A percentile compares a stretch with the other conserved stretches of the same genome.
phyloP scores from a whole-genome alignment of 1,140 invertebrate genomes.

The Cherax quadricarinatus region DNA sequence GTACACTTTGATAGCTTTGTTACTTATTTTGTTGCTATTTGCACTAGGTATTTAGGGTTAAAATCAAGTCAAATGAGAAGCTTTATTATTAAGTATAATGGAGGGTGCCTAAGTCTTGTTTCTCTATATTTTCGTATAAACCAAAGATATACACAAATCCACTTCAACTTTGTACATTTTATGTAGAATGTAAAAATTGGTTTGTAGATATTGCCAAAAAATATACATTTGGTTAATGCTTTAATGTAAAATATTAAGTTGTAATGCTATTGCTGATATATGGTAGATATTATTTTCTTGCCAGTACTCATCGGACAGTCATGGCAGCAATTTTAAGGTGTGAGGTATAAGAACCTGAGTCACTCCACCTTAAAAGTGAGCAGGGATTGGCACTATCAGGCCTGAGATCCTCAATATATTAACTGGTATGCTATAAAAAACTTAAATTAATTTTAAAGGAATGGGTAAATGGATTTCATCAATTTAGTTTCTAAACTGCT shows the following conservation, averaged over 20 bases:
- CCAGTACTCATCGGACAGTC: constrained; percentile 60
- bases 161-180: constrained; percentile 66
- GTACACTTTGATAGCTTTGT: constrained; percentile 69
- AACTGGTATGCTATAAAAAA: neutral
- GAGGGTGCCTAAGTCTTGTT: constrained; percentile 66
- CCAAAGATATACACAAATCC: constrained; percentile 59
- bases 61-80: constrained; percentile 50
- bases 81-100: constrained; percentile 59
- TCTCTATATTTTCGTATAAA: constrained; percentile 66
- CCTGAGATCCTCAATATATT: neutral
- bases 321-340: constrained; percentile 26
- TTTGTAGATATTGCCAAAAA: constrained; percentile 63
- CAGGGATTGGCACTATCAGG: constrained; percentile 19
- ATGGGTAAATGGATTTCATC: constrained; percentile 10
- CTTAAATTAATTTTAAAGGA: neutral
- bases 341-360: neutral
- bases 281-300: constrained; percentile 35
- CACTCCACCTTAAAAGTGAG: constrained; percentile 27
- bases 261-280: constrained; percentile 51
- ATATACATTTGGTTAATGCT: constrained; percentile 62
- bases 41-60: constrained; percentile 44
- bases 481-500: neutral
- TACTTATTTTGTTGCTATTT: constrained; percentile 60
- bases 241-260: constrained; percentile 65
- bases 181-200: constrained; percentile 63